Evolutionary conservation across 2,113 vertebrate genomes (phyloP).

Genomic region (Xyliphius kryptos): DNA sequence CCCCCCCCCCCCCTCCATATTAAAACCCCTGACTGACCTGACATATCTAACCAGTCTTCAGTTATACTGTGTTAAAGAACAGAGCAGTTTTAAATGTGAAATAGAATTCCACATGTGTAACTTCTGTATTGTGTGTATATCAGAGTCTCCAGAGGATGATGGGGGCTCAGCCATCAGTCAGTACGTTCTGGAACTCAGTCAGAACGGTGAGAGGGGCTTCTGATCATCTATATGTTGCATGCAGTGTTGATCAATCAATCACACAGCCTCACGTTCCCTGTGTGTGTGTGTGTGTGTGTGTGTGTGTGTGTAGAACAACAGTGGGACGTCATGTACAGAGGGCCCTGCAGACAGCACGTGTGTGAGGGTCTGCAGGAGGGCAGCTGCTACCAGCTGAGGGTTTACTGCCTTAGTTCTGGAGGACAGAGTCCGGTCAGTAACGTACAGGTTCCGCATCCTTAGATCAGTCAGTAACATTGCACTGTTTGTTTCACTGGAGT

Average conservation of each 20-base stretch:
- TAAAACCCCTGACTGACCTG: too few relatives aligned
- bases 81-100: too few relatives aligned
- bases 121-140: too few relatives aligned
- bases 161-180: constrained; percentile 65
- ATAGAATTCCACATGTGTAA: too few relatives aligned
- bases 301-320: constrained; percentile 51
- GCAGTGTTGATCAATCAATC: too few relatives aligned
- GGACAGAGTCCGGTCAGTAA: constrained; percentile 65
- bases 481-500: too few relatives aligned
- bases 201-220: constrained; percentile 52
- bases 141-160: constrained; percentile 69
- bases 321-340: constrained; percentile 63
- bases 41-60: background rate
- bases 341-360: constrained; percentile 58
- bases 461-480: too few relatives aligned
- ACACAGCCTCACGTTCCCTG: background rate
- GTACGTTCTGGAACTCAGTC: constrained; percentile 64
- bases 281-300: constrained; percentile 16
- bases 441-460: too few relatives aligned
- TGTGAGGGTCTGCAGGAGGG: constrained; percentile 65
- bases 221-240: background rate
- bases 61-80: too few relatives aligned
- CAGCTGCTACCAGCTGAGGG: constrained; percentile 62
- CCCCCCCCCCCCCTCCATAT: too few relatives aligned
- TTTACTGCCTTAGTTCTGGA: constrained; percentile 59